A percentile compares a stretch with the other conserved stretches of the same genome.
Conservation (phyloP, 2,113 vertebrate genomes). For the Pelodiscus sinensis region DNA sequence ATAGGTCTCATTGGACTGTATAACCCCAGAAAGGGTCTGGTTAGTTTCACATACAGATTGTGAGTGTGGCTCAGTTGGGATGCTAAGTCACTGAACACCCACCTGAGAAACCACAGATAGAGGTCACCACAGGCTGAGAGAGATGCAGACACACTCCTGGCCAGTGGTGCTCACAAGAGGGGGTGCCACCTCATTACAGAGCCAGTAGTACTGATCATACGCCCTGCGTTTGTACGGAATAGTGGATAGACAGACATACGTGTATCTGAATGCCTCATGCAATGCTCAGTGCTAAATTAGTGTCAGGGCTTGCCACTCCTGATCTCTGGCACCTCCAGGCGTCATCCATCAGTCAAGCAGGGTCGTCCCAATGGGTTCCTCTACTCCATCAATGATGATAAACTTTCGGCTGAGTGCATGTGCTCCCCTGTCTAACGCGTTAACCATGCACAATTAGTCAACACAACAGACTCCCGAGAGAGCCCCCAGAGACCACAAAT, state of each 20-base stretch:
- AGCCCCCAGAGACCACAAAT: too few species aligned
- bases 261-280: not conserved
- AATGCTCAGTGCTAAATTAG: too few species aligned
- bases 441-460: too few species aligned
- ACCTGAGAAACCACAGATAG: not conserved
- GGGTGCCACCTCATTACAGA: not conserved
- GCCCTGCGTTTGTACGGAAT: not conserved
- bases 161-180: not conserved
- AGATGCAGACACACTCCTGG: not conserved
- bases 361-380: too few species aligned
- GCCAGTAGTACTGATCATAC: not conserved
- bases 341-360: too few species aligned
- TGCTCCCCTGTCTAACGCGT: too few species aligned
- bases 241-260: not conserved
- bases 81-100: not conserved
- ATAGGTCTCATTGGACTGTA: not conserved
- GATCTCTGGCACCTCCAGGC: too few species aligned
- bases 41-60: not conserved
- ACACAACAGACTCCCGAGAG: too few species aligned
- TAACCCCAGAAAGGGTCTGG: not conserved
- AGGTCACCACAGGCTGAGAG: not conserved
- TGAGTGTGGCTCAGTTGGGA: not conserved
- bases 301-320: too few species aligned
- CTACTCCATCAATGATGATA: too few species aligned
- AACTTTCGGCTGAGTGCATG: too few species aligned